Evolutionary conservation across 2,113 vertebrate species (phyloP).

Genomic region (Gasterosteus aculeatus): DNA sequence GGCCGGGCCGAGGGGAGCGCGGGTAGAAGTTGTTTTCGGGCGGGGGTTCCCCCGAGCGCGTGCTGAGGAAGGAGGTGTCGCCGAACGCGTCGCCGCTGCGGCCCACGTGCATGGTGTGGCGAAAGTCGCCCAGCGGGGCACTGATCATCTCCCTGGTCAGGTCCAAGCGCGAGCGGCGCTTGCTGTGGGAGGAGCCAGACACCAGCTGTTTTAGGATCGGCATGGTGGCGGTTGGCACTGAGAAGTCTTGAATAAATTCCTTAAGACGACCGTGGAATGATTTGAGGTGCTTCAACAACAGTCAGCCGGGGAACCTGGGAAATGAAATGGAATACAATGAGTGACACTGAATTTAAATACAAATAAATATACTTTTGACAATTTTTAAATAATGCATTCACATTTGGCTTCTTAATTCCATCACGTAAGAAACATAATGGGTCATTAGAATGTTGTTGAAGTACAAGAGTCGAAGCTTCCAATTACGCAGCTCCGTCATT

Average conservation of each 20-base stretch:
- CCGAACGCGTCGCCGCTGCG: conserved; percentile 95
- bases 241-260: conserved; percentile 12
- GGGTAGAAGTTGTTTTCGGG: conserved; percentile 72
- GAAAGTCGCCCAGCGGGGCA: conserved; percentile 94
- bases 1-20: conserved; percentile 84
- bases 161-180: conserved; percentile 91
- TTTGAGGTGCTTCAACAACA: conserved; percentile 33
- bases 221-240: conserved; percentile 75
- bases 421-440: conserved; percentile 38
- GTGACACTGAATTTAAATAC: neutral
- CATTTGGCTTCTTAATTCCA: conserved; percentile 1
- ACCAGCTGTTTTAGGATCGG: conserved; percentile 97
- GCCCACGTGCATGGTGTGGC: conserved; percentile 99
- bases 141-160: conserved; percentile 99
- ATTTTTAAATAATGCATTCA: neutral
- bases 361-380: too few relatives aligned
- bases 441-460: conserved; percentile 27
- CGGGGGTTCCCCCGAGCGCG: conserved; percentile 85
- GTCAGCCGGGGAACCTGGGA: conserved; percentile 57
- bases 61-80: conserved; percentile 97
- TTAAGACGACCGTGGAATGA: conserved; percentile 11
- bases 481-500: conserved; percentile 52
- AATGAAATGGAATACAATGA: conserved; percentile 7
- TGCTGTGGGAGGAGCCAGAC: conserved; percentile 89
- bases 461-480: conserved; percentile 42